Conservation (phyloP, 2,797 vertebrate genomes). For the Xyrichtys novacula region DNA sequence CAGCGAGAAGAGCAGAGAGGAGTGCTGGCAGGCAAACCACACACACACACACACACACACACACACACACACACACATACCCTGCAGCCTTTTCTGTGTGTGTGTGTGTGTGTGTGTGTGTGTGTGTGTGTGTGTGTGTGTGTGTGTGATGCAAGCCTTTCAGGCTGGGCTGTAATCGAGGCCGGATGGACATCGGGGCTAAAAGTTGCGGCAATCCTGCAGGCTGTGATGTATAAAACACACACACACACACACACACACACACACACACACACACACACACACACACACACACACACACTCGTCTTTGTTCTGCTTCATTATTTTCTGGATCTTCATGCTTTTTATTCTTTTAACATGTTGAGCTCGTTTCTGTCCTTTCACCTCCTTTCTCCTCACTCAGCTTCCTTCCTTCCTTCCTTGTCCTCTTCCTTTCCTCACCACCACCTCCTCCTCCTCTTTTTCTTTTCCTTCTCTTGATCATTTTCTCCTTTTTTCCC, state of each 20-base stretch:
- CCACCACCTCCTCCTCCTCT: neutral
- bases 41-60: constrained; percentile 22
- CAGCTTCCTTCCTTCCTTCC: neutral
- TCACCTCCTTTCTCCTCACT: neutral
- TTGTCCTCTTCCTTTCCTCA: neutral
- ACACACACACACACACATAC: constrained; percentile 14
- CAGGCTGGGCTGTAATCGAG: constrained; percentile 71
- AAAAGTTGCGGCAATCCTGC: constrained; percentile 72
- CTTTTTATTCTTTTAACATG: constrained; percentile 49
- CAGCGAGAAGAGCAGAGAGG: constrained; percentile 50
- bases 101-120: constrained; percentile 37
- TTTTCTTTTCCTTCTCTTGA: neutral
- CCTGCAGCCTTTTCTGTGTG: constrained; percentile 9
- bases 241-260: constrained; percentile 56
- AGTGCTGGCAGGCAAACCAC: constrained; percentile 53
- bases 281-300: constrained; percentile 34
- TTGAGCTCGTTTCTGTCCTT: neutral
- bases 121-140: constrained; percentile 46
- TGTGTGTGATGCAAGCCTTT: constrained; percentile 70
- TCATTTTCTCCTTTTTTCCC: neutral
- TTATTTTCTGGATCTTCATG: constrained; percentile 49
- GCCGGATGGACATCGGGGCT: constrained; percentile 72
- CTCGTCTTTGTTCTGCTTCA: constrained; percentile 63
- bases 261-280: constrained; percentile 49
- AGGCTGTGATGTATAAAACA: constrained; percentile 71